These are phyloP conservation scores for Platycercus adscitus DNA, from an alignment of 2,113 vertebrate genomes.

Conservation along the genomic window DNA sequence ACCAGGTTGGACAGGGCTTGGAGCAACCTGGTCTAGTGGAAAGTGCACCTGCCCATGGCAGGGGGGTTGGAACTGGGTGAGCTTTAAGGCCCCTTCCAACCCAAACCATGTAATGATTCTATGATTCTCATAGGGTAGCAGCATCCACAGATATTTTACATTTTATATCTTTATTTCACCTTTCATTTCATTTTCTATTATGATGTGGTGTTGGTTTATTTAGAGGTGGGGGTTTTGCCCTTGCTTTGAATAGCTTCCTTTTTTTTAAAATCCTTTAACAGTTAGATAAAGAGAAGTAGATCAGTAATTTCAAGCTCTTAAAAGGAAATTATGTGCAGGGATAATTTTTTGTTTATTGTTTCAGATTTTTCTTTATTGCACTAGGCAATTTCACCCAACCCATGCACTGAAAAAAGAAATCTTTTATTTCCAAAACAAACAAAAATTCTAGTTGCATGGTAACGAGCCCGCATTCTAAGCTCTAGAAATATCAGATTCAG, in stretches of 20 bases:
- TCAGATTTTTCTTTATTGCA: conserved; percentile 11
- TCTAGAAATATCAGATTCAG: conserved; percentile 14
- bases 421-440: conserved; percentile 27
- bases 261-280: background rate
- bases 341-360: conserved; percentile 31
- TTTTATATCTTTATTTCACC: background rate
- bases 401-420: background rate
- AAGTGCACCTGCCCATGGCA: no score
- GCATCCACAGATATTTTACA: background rate
- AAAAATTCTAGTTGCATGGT: conserved; percentile 32
- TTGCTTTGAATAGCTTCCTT: background rate
- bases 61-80: background rate
- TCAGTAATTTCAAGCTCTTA: background rate
- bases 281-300: background rate
- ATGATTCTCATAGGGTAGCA: background rate
- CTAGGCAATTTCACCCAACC: conserved; percentile 15
- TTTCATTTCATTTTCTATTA: background rate
- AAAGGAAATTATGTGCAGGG: background rate
- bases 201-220: background rate
- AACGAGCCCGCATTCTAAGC: conserved; percentile 4
- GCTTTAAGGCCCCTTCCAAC: background rate
- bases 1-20: background rate
- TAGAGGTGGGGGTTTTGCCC: background rate
- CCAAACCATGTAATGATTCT: background rate
- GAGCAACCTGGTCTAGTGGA: background rate